Evolutionary conservation across 2,797 vertebrate genomes (phyloP).

Genomic region (Peromyscus nudipes): DNA sequence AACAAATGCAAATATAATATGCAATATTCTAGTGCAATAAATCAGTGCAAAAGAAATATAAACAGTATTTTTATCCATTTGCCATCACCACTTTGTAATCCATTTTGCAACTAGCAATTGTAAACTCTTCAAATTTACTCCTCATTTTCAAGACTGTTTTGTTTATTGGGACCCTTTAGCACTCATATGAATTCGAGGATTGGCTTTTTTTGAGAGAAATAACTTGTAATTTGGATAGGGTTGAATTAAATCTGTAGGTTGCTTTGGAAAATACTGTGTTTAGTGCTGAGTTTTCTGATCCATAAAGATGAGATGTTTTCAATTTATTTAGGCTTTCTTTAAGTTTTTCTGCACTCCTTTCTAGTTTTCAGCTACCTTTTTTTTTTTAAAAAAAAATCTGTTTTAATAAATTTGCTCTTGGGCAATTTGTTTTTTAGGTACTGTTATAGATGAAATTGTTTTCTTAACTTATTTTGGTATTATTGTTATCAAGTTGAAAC

Average conservation of each 20-base stretch:
- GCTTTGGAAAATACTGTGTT: background rate
- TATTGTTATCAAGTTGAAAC: background rate
- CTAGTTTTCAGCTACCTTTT: background rate
- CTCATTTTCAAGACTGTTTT: constrained; percentile 12
- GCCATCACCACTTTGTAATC: background rate
- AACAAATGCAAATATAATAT: background rate
- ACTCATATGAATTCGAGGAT: background rate
- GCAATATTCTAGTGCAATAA: background rate
- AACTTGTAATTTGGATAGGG: background rate
- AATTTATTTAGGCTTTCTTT: background rate
- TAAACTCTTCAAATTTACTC: background rate
- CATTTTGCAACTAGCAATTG: background rate
- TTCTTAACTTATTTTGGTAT: background rate
- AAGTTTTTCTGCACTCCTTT: background rate
- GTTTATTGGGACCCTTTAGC: background rate
- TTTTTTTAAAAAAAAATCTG: background rate
- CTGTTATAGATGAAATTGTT: background rate
- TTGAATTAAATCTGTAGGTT: background rate
- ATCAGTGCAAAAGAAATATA: background rate
- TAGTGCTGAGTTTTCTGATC: background rate
- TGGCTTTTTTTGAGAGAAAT: background rate
- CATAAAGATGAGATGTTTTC: background rate
- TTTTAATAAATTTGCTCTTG: constrained; percentile 30
- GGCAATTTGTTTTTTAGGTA: background rate
- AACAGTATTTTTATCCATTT: background rate